phyloP scores from a whole-genome alignment of 2,797 vertebrate species.

The Trachurus trachurus region DNA sequence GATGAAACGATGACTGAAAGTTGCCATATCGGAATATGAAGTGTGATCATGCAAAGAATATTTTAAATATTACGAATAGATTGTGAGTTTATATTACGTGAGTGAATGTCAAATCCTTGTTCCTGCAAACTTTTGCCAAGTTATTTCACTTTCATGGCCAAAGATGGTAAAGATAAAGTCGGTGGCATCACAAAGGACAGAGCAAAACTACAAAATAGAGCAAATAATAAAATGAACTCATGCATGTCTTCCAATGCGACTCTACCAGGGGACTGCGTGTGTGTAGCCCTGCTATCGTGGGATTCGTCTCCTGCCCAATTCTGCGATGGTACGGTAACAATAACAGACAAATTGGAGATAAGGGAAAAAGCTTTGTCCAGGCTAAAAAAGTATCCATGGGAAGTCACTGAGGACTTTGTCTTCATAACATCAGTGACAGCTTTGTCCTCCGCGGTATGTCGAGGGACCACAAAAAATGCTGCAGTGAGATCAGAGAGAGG shows the following conservation, averaged over 20 bases:
- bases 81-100: background rate
- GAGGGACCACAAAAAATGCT: conserved; percentile 59
- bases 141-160: background rate
- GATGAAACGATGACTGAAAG: conserved; percentile 13
- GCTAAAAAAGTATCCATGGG: conserved; percentile 35
- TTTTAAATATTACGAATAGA: no score
- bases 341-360: conserved; percentile 14
- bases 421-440: conserved; percentile 48
- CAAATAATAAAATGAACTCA: background rate
- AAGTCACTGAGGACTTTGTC: conserved; percentile 51
- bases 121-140: conserved; percentile 3
- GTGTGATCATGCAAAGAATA: conserved; percentile 6
- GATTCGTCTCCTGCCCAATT: conserved; percentile 21
- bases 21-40: conserved; percentile 28
- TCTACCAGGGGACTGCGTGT: background rate
- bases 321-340: conserved; percentile 33
- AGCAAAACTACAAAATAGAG: background rate
- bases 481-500: conserved; percentile 66
- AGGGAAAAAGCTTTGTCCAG: background rate
- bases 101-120: background rate
- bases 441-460: conserved; percentile 51
- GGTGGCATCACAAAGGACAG: background rate
- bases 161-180: background rate
- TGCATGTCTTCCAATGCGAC: background rate
- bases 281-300: conserved; percentile 3